A percentile compares a stretch with the other conserved stretches of the same genome.
These are phyloP conservation scores for Parambassis ranga DNA, from an alignment of 2,797 vertebrate species.

Conservation along the genomic window DNA sequence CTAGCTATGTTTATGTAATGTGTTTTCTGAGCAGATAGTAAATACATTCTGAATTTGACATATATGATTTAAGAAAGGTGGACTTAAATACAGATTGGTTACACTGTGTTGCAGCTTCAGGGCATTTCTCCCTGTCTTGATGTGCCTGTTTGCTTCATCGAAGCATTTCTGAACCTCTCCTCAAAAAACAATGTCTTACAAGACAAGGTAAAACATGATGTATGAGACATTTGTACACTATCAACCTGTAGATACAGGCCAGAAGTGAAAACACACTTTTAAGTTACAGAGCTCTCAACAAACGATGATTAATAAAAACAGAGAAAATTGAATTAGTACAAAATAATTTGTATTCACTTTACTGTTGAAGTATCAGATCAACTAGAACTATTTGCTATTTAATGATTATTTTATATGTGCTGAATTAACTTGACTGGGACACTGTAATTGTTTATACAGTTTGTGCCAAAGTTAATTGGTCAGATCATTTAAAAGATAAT, in stretches of 20 bases:
- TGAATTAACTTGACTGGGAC: constrained; percentile 19
- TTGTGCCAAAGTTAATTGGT: constrained; percentile 37
- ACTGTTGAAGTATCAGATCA: constrained; percentile 20
- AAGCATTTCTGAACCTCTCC: not conserved
- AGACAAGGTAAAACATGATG: not conserved
- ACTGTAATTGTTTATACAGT: constrained; percentile 17
- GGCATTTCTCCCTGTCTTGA: not conserved
- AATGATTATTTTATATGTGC: constrained; percentile 42
- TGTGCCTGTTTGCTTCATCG: not conserved
- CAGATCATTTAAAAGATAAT: constrained; percentile 37
- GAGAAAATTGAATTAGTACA: constrained; percentile 29
- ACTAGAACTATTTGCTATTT: constrained; percentile 16
- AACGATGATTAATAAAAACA: constrained; percentile 1
- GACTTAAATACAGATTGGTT: not conserved
- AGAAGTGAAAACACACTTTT: constrained; percentile 3
- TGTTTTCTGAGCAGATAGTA: not conserved
- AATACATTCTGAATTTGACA: not conserved
- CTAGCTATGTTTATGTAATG: constrained; percentile 1
- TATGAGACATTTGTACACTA: not conserved
- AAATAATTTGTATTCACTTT: constrained; percentile 34
- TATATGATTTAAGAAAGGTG: not conserved
- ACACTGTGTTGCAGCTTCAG: not conserved
- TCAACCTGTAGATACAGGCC: not conserved
- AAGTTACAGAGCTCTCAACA: constrained; percentile 14
- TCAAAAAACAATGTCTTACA: not conserved